Base-by-base conservation (phyloP, 2,888 invertebrate species). In the Galeruca laticollis region DNA sequence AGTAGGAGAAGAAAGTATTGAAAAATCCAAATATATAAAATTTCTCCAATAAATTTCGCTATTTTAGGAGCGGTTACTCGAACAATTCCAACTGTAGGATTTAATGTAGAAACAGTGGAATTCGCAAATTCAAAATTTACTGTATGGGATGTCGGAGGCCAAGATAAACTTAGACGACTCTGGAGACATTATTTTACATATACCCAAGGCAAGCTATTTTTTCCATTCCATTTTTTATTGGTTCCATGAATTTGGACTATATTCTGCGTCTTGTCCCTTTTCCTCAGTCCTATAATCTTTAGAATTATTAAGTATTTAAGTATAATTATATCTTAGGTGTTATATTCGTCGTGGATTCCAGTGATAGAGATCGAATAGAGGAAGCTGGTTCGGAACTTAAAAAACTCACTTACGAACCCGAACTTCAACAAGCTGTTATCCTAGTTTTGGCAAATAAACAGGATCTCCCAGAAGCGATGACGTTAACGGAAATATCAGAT, bases 141-240 rank as follows among this genome's bases (percentile, higher is more conserved):
- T 18, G 97, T 98, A 10, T 98, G 98, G 98, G 98, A 98, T 86
- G 97, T 98, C 70, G 98, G 98, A 82, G 98, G 98, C 72, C 97
- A 98, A 85, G 96, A 97, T 85, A 98, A 97, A 88, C 98, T 98
- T 80, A 89, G 98, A 75, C 96, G 97, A 0, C 87, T 98, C 60
- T 98, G 98, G 98, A 92, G 97, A 84, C 98, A 98, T 84, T 98
- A 98, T 83, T 98, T 97, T 84, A 97, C 98, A 86, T 97, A 97
- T 84, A 97, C 97, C 2, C 94, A 96, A 86, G 63, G 68, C 61
- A 18, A 68, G n/a, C n/a, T 11, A 40, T 40, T 1, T 11, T n/a
- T 21, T 60, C 8, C 13, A n/a, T n/a, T n/a, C n/a, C n/a, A n/a
- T n/a, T n/a, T n/a, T n/a, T n/a, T n/a, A n/a, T n/a, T n/a, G n/a